These are phyloP conservation scores for Phymanthus crucifer DNA, from an alignment of 92 coral and sea anemone species.

Conservation along the genomic window DNA sequence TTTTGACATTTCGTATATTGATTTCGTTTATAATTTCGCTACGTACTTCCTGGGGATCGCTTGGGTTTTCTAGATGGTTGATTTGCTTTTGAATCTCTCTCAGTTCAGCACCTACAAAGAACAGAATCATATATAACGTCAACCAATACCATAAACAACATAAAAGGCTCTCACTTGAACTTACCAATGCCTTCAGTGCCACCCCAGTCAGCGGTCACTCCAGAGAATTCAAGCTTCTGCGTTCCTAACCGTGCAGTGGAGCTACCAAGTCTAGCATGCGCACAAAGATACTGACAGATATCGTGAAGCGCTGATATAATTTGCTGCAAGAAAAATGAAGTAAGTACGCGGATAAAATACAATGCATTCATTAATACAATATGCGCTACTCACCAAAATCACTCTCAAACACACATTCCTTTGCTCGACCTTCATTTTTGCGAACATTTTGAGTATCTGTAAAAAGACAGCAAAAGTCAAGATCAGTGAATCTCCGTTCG, in stretches of 20 bases:
- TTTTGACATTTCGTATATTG: neutral
- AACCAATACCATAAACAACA: neutral
- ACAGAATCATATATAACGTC: neutral
- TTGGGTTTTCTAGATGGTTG: constrained; percentile 82
- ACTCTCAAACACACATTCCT: constrained; percentile 74
- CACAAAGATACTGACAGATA: constrained; percentile 97
- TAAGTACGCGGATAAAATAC: no score
- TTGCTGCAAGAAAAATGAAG: constrained; percentile 70
- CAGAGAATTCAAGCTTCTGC: constrained; percentile 96
- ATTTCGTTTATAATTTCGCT: neutral
- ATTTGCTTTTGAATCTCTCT: constrained; percentile 91
- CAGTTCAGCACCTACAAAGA: constrained; percentile 79
- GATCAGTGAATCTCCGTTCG: neutral
- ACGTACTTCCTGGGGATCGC: constrained; percentile 80
- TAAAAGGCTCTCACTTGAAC: constrained; percentile 1
- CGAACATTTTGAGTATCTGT: constrained; percentile 80
- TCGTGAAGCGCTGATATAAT: constrained; percentile 90
- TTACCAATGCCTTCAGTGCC: constrained; percentile 99
- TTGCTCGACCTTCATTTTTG: constrained; percentile 54
- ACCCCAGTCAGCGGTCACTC: constrained; percentile 99
- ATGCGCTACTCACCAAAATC: constrained; percentile 65
- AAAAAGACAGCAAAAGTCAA: neutral
- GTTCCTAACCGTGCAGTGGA: constrained; percentile 98
- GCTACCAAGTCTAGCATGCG: constrained; percentile 99
- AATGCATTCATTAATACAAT: neutral